Conservation (phyloP, 2,113 vertebrate species). For the Oreochromis tanganicae region DNA sequence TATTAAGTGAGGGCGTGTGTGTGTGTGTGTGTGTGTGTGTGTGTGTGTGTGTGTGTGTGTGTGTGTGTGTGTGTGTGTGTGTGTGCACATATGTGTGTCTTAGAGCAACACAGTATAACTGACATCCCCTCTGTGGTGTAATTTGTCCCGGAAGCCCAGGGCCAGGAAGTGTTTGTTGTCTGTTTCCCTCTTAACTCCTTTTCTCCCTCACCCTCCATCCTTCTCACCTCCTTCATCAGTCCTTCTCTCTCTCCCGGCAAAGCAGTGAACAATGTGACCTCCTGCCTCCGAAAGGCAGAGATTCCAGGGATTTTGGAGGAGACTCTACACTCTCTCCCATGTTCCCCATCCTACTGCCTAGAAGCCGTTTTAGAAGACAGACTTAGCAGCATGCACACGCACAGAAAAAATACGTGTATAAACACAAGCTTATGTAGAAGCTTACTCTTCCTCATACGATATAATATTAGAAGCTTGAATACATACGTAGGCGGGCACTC, state of each 20-base stretch:
- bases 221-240: constrained; percentile 18
- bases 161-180: constrained; percentile 22
- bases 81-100: background rate
- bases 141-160: constrained; percentile 47
- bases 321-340: constrained; percentile 12
- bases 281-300: constrained; percentile 30
- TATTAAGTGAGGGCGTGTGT: too few relatives aligned
- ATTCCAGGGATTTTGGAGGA: constrained; percentile 45
- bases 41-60: background rate
- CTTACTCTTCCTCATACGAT: background rate
- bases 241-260: constrained; percentile 13
- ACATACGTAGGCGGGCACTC: constrained; percentile 7
- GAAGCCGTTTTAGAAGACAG: constrained; percentile 9
- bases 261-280: constrained; percentile 38
- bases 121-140: constrained; percentile 32
- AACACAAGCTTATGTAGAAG: background rate
- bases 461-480: constrained; percentile 7
- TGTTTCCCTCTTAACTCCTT: background rate
- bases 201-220: background rate
- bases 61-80: background rate
- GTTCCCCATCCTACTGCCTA: background rate
- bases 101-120: background rate
- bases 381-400: background rate
- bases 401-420: background rate
- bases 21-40: too few relatives aligned